phyloP scores from a whole-genome alignment of 2,113 vertebrate genomes.

The Colius striatus region DNA sequence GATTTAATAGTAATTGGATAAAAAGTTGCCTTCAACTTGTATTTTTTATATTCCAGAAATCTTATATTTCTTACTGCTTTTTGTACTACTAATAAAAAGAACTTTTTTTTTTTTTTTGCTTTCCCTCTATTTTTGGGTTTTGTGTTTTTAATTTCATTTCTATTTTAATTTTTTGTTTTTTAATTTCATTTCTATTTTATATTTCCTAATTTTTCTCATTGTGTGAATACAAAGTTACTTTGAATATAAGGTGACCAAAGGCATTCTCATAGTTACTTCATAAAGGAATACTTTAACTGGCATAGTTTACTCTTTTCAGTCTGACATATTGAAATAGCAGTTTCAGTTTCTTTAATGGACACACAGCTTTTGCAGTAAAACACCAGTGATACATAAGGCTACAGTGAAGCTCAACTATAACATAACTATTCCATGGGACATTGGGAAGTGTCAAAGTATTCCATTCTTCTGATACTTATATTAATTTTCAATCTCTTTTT shows the following conservation, averaged over 20 bases:
- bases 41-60: background rate
- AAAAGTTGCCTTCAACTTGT: background rate
- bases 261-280: background rate
- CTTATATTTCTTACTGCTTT: background rate
- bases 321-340: background rate
- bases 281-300: background rate
- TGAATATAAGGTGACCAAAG: background rate
- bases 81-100: background rate
- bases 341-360: background rate
- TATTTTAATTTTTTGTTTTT: background rate
- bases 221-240: background rate
- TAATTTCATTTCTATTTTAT: background rate
- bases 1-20: background rate
- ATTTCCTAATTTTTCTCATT: background rate
- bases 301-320: background rate
- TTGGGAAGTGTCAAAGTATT: background rate
- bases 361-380: background rate
- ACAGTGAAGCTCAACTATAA: background rate
- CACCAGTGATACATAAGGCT: background rate
- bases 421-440: background rate
- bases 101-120: background rate
- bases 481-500: background rate
- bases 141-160: too few relatives aligned
- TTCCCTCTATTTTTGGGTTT: background rate
- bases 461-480: background rate